Evolutionary conservation across 2,797 vertebrate species (phyloP).

Genomic region (Melanotaenia trifasciata): DNA sequence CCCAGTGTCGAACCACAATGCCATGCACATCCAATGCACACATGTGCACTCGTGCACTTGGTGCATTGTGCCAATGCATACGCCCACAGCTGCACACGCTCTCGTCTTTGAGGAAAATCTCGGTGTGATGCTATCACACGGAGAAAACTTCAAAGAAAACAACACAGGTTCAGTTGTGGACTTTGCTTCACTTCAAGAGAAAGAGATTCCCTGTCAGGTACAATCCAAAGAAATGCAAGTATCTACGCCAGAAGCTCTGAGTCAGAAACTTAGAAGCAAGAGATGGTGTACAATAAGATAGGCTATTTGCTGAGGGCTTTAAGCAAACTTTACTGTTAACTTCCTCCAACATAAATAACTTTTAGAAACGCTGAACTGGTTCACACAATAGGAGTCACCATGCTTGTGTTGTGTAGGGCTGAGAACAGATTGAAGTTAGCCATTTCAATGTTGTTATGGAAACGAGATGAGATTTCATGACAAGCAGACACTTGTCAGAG

Average conservation of each 20-base stretch:
- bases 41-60: slow-evolving; percentile 38
- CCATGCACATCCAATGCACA: slow-evolving; percentile 37
- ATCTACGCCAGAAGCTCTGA: slow-evolving; percentile 26
- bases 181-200: slow-evolving; percentile 30
- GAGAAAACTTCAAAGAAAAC: slow-evolving; percentile 37
- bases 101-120: slow-evolving; percentile 13
- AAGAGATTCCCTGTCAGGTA: slow-evolving; percentile 39
- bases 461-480: slow-evolving; percentile 75
- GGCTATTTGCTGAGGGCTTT: slow-evolving; percentile 32
- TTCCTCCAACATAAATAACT: slow-evolving; percentile 20
- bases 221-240: slow-evolving; percentile 3
- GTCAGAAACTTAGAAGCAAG: slow-evolving; percentile 8
- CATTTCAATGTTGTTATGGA: slow-evolving; percentile 83
- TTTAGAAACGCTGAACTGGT: slow-evolving; percentile 12
- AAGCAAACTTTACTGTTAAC: slow-evolving; percentile 33
- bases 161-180: slow-evolving; percentile 24
- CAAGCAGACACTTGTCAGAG: slow-evolving; percentile 65
- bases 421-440: slow-evolving; percentile 64
- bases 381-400: slow-evolving; percentile 31
- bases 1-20: slow-evolving; percentile 31
- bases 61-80: slow-evolving; percentile 27
- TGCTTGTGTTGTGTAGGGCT: slow-evolving; percentile 31
- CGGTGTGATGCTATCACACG: slow-evolving; percentile 12
- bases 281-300: slow-evolving; percentile 17
- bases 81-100: slow-evolving; percentile 36